Evolutionary conservation across 2,888 invertebrate genomes (phyloP).

Genomic region (Lasioglossum pauxillum): DNA sequence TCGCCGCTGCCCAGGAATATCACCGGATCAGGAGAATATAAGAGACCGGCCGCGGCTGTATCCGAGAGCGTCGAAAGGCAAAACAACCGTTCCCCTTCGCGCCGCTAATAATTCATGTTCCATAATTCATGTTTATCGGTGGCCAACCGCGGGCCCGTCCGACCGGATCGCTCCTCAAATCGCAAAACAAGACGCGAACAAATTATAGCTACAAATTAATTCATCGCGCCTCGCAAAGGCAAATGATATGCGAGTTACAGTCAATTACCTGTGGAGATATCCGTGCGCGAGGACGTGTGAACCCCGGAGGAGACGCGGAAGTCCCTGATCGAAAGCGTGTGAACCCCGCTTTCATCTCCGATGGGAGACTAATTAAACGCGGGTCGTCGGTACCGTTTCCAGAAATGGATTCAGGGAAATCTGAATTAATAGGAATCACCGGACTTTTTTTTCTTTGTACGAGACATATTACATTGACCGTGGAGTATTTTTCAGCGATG

Average conservation of each 20-base stretch:
- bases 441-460: too few species aligned
- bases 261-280: not conserved
- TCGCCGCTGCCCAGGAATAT: conserved; percentile 54
- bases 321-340: not conserved
- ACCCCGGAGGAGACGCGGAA: not conserved
- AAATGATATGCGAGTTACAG: not conserved
- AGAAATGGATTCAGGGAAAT: not conserved
- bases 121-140: conserved; percentile 51
- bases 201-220: conserved; percentile 6
- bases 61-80: conserved; percentile 36
- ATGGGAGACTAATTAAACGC: not conserved
- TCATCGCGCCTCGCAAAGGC: not conserved
- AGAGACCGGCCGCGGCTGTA: conserved; percentile 27
- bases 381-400: not conserved
- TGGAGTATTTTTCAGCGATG: not conserved
- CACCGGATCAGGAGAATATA: conserved; percentile 58
- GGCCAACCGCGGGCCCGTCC: not conserved
- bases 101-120: conserved; percentile 34
- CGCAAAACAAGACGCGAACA: not conserved
- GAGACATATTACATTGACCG: not conserved
- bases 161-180: not conserved
- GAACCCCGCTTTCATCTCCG: not conserved
- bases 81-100: conserved; percentile 19
- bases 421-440: not conserved
- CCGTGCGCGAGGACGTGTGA: not conserved